Percentiles rank a stretch among this genome's conserved stretches.
Conservation (phyloP, 2,797 vertebrate species). For the Ctenopoma kingsleyae region DNA sequence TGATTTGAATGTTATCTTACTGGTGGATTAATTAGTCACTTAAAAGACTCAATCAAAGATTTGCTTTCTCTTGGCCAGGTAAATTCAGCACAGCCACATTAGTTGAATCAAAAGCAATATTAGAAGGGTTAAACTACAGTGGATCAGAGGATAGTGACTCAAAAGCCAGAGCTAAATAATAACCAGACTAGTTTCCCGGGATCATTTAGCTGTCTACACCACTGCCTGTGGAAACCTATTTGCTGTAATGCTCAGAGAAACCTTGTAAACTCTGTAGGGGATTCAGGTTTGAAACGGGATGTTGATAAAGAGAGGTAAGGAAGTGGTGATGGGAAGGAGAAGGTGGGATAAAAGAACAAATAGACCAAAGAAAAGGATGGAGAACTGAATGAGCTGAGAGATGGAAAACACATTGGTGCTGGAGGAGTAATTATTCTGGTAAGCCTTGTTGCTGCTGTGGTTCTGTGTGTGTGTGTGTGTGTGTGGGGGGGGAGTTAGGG, state of each 20-base stretch:
- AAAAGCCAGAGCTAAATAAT: constrained; percentile 17
- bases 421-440: constrained; percentile 7
- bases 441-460: constrained; percentile 6
- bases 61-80: background rate
- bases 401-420: background rate
- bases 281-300: constrained; percentile 36
- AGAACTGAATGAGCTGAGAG: constrained; percentile 6
- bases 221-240: constrained; percentile 34
- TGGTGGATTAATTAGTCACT: background rate
- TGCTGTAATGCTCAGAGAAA: constrained; percentile 41
- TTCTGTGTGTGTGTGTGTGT: background rate
- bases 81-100: background rate
- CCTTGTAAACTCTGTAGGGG: constrained; percentile 47
- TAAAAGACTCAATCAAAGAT: background rate
- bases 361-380: constrained; percentile 41
- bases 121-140: background rate
- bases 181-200: constrained; percentile 1
- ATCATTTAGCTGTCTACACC: constrained; percentile 21
- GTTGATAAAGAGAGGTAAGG: constrained; percentile 65
- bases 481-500: too few relatives aligned
- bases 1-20: background rate
- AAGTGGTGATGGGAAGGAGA: constrained; percentile 35
- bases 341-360: constrained; percentile 33
- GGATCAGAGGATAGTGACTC: background rate
- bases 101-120: background rate